Conservation (phyloP, 2,113 vertebrate genomes). For the Perca schrenkii region DNA sequence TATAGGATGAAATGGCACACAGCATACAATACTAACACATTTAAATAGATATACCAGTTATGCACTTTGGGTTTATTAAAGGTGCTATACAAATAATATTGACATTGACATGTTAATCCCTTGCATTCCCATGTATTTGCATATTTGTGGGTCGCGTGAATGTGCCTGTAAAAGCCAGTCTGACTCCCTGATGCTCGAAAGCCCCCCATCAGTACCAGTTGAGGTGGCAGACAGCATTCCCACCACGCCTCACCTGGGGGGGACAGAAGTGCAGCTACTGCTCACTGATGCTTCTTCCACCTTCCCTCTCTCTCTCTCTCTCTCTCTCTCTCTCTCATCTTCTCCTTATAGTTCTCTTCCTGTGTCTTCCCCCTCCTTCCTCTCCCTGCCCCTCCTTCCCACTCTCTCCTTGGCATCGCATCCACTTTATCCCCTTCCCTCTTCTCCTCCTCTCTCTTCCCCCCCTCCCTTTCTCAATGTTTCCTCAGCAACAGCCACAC, state of each 20-base stretch:
- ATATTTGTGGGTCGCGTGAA: not conserved
- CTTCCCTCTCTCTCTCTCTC: not conserved
- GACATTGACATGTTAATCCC: too few species aligned
- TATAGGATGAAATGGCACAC: not conserved
- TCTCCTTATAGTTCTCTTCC: too few species aligned
- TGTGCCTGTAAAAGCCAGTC: not conserved
- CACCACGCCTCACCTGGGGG: conserved; percentile 31
- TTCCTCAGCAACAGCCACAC: conserved; percentile 77
- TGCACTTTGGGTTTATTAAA: too few species aligned
- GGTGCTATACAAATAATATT: too few species aligned
- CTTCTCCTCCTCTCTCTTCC: too few species aligned
- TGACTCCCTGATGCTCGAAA: not conserved
- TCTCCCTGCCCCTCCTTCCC: not conserved
- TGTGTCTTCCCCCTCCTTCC: not conserved
- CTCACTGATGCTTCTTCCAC: not conserved
- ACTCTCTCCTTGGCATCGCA: conserved; percentile 1
- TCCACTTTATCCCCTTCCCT: not conserved
- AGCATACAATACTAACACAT: too few species aligned
- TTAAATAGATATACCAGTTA: not conserved
- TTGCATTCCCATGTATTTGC: not conserved
- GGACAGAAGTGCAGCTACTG: conserved; percentile 7
- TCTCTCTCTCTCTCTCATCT: not conserved
- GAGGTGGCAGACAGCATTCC: conserved; percentile 4
- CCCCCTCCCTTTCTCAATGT: conserved; percentile 19
- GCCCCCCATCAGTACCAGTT: not conserved